Percentiles rank a stretch among this genome's conserved stretches.
Evolutionary conservation across 1,140 invertebrate genomes (phyloP).

Genomic region (Hycleus phaleratus): DNA sequence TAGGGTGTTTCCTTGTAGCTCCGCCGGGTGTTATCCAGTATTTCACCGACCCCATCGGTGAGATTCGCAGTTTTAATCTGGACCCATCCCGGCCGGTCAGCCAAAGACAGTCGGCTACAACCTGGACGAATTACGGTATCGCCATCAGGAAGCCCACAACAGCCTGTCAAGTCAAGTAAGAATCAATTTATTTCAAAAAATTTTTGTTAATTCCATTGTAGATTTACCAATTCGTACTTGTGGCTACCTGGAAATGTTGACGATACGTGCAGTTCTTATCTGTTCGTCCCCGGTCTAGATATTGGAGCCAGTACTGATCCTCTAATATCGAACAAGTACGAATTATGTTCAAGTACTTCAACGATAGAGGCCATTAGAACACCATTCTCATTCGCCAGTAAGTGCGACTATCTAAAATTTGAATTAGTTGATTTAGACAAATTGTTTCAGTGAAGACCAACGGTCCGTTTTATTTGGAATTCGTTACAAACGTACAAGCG

Average conservation of each 20-base stretch:
- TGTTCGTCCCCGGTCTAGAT: conserved; percentile 18
- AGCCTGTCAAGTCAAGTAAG: conserved; percentile 43
- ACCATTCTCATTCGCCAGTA: no score
- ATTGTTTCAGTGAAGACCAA: background rate
- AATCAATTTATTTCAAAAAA: background rate
- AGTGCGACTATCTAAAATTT: background rate
- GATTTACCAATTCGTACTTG: conserved; percentile 15
- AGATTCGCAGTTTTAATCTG: conserved; percentile 54
- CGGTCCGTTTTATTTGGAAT: conserved; percentile 26
- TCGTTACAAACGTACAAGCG: conserved; percentile 12
- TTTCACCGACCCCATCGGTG: conserved; percentile 48
- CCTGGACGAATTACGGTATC: conserved; percentile 44
- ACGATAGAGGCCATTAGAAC: no score
- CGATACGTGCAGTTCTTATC: conserved; percentile 8
- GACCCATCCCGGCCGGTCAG: conserved; percentile 30
- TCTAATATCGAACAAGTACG: no score
- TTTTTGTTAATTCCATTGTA: conserved; percentile 3
- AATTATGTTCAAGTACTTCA: no score
- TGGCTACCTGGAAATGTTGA: background rate
- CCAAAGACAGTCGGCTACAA: conserved; percentile 8
- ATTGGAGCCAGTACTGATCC: background rate
- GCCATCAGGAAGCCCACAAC: conserved; percentile 40
- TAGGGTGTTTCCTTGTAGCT: conserved; percentile 38
- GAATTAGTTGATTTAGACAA: background rate
- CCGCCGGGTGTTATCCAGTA: conserved; percentile 58